A percentile compares a stretch with the other conserved stretches of the same genome.
phyloP scores from a whole-genome alignment of 1,140 invertebrate genomes.

The Holotrichia oblita region DNA sequence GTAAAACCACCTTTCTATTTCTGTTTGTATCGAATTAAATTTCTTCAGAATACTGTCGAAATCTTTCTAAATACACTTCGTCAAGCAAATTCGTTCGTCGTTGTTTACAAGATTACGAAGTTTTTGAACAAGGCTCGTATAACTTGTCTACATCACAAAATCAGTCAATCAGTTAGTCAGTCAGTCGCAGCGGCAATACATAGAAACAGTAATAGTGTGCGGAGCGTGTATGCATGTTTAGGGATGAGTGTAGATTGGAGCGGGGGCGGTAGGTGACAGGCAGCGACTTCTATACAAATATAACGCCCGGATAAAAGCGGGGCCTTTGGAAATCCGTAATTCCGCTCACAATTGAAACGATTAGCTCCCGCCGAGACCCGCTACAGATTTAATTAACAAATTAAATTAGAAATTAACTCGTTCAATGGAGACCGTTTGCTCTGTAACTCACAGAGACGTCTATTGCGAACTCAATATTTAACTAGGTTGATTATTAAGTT shows the following conservation, averaged over 20 bases:
- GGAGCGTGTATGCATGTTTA: not conserved
- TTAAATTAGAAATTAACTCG: slow-evolving; percentile 70
- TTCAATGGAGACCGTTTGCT: slow-evolving; percentile 55
- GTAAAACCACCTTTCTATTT: no score
- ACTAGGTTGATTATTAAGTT: slow-evolving; percentile 43
- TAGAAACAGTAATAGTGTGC: not conserved
- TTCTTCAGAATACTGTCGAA: no score
- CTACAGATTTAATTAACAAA: slow-evolving; percentile 67
- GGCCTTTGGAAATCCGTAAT: slow-evolving; percentile 57
- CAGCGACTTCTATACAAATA: slow-evolving; percentile 44
- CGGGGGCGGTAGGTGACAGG: slow-evolving; percentile 2
- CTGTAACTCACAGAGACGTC: slow-evolving; percentile 39
- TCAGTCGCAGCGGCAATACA: not conserved
- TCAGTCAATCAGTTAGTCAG: not conserved
- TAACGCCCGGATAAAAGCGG: slow-evolving; percentile 43
- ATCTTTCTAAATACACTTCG: no score
- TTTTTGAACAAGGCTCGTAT: no score
- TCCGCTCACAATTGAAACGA: slow-evolving; percentile 57
- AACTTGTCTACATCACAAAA: not conserved
- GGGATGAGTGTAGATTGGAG: slow-evolving; percentile 57
- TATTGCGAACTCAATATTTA: slow-evolving; percentile 43
- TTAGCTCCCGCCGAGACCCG: slow-evolving; percentile 56
- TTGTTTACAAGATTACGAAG: no score
- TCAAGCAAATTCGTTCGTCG: no score
- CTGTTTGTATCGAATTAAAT: no score